A percentile compares a stretch with the other conserved stretches of the same genome.
Evolutionary conservation across 30 jellyfish, hydroid and myxozoan genomes (phyloP).

Genomic region (Aurelia aurita complex sp. Pacific): DNA sequence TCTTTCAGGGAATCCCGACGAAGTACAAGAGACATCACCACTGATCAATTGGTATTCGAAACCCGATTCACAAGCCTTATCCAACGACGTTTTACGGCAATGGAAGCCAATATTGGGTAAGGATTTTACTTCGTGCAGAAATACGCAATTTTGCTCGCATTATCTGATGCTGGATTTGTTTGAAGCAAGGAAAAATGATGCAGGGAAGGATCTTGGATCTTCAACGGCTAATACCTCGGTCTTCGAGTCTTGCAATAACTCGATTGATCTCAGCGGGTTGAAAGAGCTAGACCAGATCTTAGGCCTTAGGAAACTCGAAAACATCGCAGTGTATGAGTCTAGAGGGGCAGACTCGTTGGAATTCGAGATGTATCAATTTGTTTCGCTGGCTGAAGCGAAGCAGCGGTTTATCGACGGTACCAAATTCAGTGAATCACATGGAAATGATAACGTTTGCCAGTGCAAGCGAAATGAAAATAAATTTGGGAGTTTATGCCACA

Average conservation of each 20-base stretch:
- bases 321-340: neutral
- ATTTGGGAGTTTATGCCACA: too few relatives aligned
- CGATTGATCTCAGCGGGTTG: neutral
- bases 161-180: constrained; percentile 31
- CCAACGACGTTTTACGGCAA: constrained; percentile 13
- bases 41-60: constrained; percentile 20
- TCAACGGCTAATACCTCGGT: neutral
- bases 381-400: neutral
- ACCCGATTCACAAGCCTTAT: neutral
- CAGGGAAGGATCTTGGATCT: neutral
- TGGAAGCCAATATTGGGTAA: constrained; percentile 60
- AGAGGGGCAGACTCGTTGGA: neutral
- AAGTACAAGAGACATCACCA: neutral
- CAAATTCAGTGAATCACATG: neutral
- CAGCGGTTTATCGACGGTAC: too few relatives aligned
- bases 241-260: neutral
- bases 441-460: neutral
- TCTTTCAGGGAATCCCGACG: too few relatives aligned
- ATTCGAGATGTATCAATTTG: neutral
- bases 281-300: neutral
- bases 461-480: neutral
- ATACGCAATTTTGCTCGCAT: constrained; percentile 49
- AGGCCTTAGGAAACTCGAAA: neutral
- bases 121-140: neutral
- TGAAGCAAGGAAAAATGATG: constrained; percentile 25